phyloP scores from a whole-genome alignment of 2,888 invertebrate genomes.

The Ceramica pisi region DNA sequence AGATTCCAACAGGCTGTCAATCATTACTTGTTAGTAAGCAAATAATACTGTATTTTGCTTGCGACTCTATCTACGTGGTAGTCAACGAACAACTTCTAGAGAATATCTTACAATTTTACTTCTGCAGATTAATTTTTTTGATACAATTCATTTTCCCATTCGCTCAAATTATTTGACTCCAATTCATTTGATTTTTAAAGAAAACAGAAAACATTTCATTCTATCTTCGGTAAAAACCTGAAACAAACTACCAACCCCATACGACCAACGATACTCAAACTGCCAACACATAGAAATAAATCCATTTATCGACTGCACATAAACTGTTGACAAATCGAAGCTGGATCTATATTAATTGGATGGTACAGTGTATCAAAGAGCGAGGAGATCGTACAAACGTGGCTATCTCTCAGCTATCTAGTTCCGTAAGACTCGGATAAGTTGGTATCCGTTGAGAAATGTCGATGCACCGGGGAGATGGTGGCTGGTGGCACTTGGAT shows the following conservation, averaged over 20 bases:
- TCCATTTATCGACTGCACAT: slow-evolving; percentile 1
- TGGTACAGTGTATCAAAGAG: slow-evolving; percentile 46
- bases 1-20: too few relatives aligned
- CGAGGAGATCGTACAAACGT: slow-evolving; percentile 34
- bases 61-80: too few relatives aligned
- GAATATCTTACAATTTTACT: too few relatives aligned
- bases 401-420: slow-evolving; percentile 41
- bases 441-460: slow-evolving; percentile 51
- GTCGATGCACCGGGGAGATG: slow-evolving; percentile 33
- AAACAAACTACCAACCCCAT: background rate
- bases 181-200: background rate
- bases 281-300: slow-evolving; percentile 8
- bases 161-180: too few relatives aligned
- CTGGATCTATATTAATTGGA: slow-evolving; percentile 47
- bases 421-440: slow-evolving; percentile 44
- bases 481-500: slow-evolving; percentile 23
- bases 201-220: background rate
- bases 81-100: too few relatives aligned
- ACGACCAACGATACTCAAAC: background rate
- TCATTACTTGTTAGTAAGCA: too few relatives aligned
- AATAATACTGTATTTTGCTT: too few relatives aligned
- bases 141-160: too few relatives aligned
- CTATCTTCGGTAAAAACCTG: background rate
- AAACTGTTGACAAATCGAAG: slow-evolving; percentile 31
- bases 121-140: too few relatives aligned